A percentile compares a stretch with the other conserved stretches of the same genome.
Conservation (phyloP, 2,888 invertebrate species). For the Idaea dimidiata region DNA sequence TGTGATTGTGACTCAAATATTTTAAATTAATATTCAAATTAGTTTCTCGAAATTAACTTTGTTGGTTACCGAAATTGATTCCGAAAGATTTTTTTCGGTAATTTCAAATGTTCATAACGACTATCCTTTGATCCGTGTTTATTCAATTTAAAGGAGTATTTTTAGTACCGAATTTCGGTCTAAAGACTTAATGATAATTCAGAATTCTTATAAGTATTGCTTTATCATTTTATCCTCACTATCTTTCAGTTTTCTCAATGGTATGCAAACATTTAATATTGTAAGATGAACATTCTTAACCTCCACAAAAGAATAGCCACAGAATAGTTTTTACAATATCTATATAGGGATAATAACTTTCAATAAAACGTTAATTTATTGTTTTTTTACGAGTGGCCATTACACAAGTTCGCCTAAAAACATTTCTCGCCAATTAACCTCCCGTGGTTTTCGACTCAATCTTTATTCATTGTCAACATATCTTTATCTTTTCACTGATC, state of each 20-base stretch:
- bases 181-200: neutral
- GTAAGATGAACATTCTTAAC: too few relatives aligned
- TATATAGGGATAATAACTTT: neutral
- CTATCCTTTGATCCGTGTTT: conserved; percentile 8
- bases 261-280: too few relatives aligned
- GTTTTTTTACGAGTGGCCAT: neutral
- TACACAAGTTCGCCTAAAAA: neutral
- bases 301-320: neutral
- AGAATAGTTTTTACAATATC: neutral
- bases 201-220: neutral
- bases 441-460: neutral
- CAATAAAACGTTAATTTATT: neutral
- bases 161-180: neutral
- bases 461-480: neutral
- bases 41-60: conserved; percentile 27
- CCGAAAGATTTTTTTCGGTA: neutral
- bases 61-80: conserved; percentile 11
- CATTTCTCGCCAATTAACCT: neutral
- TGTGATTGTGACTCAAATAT: conserved; percentile 59
- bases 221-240: neutral
- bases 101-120: neutral
- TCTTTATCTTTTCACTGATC: neutral
- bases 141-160: neutral
- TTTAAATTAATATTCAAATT: conserved; percentile 64
- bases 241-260: neutral